Evolutionary conservation across 2,888 invertebrate genomes (phyloP).

Genomic region (Pristionchus exspectatus): DNA sequence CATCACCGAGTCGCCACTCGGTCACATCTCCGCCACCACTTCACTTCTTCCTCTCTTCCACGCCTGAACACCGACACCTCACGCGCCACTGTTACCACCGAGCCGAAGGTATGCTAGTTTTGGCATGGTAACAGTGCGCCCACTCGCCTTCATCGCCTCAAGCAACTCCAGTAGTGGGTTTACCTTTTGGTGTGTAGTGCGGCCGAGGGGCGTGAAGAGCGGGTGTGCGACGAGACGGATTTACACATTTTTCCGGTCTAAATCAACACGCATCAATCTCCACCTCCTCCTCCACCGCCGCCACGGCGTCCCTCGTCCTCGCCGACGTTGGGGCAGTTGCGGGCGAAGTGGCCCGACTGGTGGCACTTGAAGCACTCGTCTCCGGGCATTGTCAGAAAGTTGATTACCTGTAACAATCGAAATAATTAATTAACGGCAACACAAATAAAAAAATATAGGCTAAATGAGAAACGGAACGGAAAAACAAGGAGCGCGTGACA

Average conservation of each 20-base stretch:
- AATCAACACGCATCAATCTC: conserved; percentile 50
- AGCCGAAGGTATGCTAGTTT: background rate
- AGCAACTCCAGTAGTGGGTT: conserved; percentile 48
- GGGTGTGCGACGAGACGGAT: conserved; percentile 37
- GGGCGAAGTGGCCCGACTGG: conserved; percentile 73
- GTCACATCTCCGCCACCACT: conserved; percentile 51
- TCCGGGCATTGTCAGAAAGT: conserved; percentile 53
- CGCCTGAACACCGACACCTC: conserved; percentile 51
- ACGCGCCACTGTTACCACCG: conserved; percentile 51
- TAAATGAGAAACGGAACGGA: background rate
- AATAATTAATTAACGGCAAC: background rate
- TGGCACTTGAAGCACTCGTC: conserved; percentile 74
- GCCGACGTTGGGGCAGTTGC: conserved; percentile 60
- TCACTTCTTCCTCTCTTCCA: conserved; percentile 42
- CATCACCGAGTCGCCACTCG: conserved; percentile 50
- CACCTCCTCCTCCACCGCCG: conserved; percentile 55
- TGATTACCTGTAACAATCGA: background rate
- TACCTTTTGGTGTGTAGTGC: conserved; percentile 51
- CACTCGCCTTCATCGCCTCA: conserved; percentile 52
- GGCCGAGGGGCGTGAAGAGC: conserved; percentile 1
- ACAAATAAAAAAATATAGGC: background rate
- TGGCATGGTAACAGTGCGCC: conserved; percentile 48
- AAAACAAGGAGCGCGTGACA: background rate
- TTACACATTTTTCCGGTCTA: conserved; percentile 15
- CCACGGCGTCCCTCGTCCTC: conserved; percentile 55